Percentiles rank a stretch among this genome's conserved stretches.
Conservation (phyloP, 2,888 invertebrate species). For the Mechanitis messenoides region DNA sequence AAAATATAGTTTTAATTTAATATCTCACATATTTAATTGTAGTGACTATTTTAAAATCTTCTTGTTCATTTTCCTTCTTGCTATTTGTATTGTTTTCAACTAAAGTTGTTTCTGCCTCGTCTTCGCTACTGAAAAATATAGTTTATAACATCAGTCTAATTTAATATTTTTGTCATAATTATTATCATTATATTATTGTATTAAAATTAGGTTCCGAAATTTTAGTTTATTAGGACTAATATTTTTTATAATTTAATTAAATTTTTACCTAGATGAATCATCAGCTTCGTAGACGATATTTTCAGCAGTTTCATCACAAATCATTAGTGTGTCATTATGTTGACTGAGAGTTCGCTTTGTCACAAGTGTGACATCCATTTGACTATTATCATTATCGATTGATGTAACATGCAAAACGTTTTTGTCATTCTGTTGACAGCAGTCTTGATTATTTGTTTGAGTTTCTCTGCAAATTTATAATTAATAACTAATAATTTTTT, state of each 20-base stretch:
- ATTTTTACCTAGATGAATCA: constrained; percentile 43
- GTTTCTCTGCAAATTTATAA: neutral
- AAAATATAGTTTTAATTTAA: neutral
- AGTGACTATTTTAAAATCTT: constrained; percentile 10
- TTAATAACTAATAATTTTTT: neutral
- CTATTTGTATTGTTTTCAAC: neutral
- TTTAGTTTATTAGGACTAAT: too few species aligned
- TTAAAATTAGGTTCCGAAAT: too few species aligned
- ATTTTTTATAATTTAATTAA: neutral
- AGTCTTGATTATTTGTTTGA: neutral
- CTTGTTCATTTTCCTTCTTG: neutral
- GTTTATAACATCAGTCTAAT: neutral
- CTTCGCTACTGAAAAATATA: constrained; percentile 30
- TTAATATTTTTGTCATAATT: neutral
- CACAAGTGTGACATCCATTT: constrained; percentile 32
- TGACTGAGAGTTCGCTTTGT: neutral
- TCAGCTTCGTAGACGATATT: constrained; percentile 45
- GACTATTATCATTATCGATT: constrained; percentile 34
- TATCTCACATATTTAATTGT: constrained; percentile 20
- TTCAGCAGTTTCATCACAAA: constrained; percentile 20
- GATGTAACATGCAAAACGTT: constrained; percentile 18
- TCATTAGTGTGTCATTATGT: constrained; percentile 13
- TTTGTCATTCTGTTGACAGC: constrained; percentile 11
- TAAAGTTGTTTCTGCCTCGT: constrained; percentile 14
- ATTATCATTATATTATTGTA: too few species aligned